Evolutionary conservation across 35 echinoderm and acorn worm species (phyloP), one percentile per base, ranked within the genome.

Genomic region (Patiria miniata): DNA sequence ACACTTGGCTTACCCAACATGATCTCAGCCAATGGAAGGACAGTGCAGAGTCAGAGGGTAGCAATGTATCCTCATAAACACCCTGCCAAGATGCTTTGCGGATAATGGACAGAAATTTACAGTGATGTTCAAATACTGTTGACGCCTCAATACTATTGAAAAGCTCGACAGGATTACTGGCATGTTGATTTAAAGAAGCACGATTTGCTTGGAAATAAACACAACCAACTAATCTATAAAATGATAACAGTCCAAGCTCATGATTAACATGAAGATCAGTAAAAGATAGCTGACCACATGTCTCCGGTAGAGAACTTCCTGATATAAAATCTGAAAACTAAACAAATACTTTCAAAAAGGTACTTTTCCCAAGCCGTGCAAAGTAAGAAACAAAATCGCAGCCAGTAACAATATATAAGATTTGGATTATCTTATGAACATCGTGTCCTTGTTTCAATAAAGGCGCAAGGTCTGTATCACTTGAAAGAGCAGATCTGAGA

Each of bases 371-470:
- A 26, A 82, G 61, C 21, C 81, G 53, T 19, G 34, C 61, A 78
- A 84, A 90, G 61, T 90, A 90, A 33, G 81, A 90, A 5, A 89
- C 88, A 84, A 90, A 90, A 39, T 90, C 81, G 39, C 88, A 90
- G 9, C 61, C 88, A 56, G 59, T 77, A 0, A 12, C 42, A 77
- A 90, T 90, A 58, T 39, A 90, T 38, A 84, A n/a, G 39, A 77
- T 54, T 90, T 90, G 88, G 9, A 90, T 84, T 39, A 82, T 77
- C 16, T 78, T 83, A 56, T 73, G 30, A 17, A 83, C 53, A 78
- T 84, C 38, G 5, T 19, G 8, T 17, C 59, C 84, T 69, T 58
- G 68, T 42, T 86, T 42, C 22, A 40, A 8, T 2, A 77, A 15
- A 38, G 39, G 18, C 14, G 84, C 61, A 12, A 86, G 8, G 36